These are phyloP conservation scores for Ephydatia muelleri DNA, from an alignment of 37 sponge, comb jelly and placozoan species.

Conservation along the genomic window DNA sequence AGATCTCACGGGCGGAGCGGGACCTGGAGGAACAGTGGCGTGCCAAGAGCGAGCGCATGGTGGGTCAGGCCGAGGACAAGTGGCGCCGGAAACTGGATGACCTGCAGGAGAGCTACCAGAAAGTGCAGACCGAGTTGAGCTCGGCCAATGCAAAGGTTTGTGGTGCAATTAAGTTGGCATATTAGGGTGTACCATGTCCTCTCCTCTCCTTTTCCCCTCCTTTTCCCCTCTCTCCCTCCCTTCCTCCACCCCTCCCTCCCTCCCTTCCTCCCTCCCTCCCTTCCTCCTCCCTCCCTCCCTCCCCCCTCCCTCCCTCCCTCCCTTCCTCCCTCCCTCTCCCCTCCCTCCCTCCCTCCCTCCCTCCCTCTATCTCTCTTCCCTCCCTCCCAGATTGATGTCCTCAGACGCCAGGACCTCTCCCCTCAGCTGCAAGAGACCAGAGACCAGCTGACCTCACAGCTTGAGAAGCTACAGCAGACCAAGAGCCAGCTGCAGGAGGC, in stretches of 20 bases:
- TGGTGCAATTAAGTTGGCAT: background rate
- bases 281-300: background rate
- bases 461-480: background rate
- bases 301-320: background rate
- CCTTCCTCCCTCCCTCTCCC: background rate
- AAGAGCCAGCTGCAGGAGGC: conserved; percentile 17
- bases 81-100: conserved; percentile 76
- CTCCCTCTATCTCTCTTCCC: background rate
- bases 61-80: conserved; percentile 64
- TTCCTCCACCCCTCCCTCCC: background rate
- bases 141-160: conserved; percentile 57
- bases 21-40: conserved; percentile 84
- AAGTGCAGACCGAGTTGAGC: conserved; percentile 24
- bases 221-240: too few relatives aligned
- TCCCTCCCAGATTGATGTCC: conserved; percentile 31
- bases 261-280: background rate
- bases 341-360: background rate
- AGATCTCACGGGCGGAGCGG: conserved; percentile 65
- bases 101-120: conserved; percentile 45
- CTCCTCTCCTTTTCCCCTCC: background rate
- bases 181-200: too few relatives aligned
- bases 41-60: conserved; percentile 58
- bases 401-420: conserved; percentile 41
- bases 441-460: conserved; percentile 23
- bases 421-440: conserved; percentile 26